Base-by-base conservation (phyloP, 2,888 invertebrate species). In the Tanaodytes sp. region DNA sequence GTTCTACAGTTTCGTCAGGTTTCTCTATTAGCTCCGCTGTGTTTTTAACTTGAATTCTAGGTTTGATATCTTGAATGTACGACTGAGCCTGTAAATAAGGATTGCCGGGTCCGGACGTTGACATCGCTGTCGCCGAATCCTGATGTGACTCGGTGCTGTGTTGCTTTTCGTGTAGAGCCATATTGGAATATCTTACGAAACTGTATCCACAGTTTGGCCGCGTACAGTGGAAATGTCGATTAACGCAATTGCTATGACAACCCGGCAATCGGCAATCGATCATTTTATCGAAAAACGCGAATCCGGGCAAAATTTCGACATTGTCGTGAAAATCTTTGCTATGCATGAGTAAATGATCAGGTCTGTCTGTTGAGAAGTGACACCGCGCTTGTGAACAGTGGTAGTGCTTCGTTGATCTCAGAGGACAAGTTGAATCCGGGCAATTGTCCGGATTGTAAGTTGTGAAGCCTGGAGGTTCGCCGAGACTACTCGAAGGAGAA, bases 281-380 rank as follows among this genome's bases (percentile, higher is more conserved):
- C 79, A 89, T 90, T 49, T 87, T 88, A 80, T 93, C 93, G 83
- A 92, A 96, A 84, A 93, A 94, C 68, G 94, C 92, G 80, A 94
- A 96, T 0, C 94, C 94, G 46, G 95, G 93, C 31, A 93, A 86
- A 54, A 96, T 92, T 75, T 92, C 93, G 39, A 91, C 89, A 75
- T 93, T 90, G 71, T 92, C 92, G 84, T 96, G 96, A 77, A 93
- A 93, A 83, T 95, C 95, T 78, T 93, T 90, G 84, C 93, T 91
- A 81, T 96, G 96, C 76, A 92, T 90, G 65, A 93, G 89, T 76
- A 96, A 89, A 31, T 92, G 90, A 69, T 92, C 91, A 62, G 93
- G 91, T 45, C 91, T 89, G 81, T 94, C 93, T 0, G 93, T 92
- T 8, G 93, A 91, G 78, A 93, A 95, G 80, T 93, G 91, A 82